Base-by-base conservation (phyloP, 2,888 invertebrate genomes). In the Campoplex nolae region DNA sequence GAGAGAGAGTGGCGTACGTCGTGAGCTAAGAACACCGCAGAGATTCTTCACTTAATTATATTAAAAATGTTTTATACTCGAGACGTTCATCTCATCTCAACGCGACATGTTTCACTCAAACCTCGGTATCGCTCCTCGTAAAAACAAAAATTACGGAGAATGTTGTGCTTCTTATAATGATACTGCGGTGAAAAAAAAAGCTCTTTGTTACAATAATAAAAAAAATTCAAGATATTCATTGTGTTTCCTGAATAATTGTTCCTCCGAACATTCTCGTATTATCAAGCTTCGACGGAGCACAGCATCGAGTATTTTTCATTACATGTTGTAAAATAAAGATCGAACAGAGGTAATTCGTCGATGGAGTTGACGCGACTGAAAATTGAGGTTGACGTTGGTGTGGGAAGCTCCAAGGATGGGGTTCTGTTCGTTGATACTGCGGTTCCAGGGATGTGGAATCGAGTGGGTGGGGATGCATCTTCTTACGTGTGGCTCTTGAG, bases 41-140 rank as follows among this genome's bases (percentile, higher is more conserved):
- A 93, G 93, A 94, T 94, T 94, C 91, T 81, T 92, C 92, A 92
- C 93, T 94, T 94, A 94, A 94, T 94, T 94, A 93, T 93, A 94
- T 94, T 94, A 94, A 94, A 94, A 94, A 94, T 93, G 89, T 91
- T 93, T 91, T 91, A 92, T 91, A 89, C 90, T 73, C 76, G 86
- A 82, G 84, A 83, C 83, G 80, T 79, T 83, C 82, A 62, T 70
- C 68, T 68, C 70, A 23, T 75, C 68, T 75, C 68, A 67, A 58
- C 58, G 58, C 65, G 76, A 70, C 58, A 48, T 58, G 68, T 38
- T 83, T 77, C 28, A 48, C 28, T n/a, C 45, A 13, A 62, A 23
- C 48, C 62, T 38, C 35, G n/a, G 23, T 48, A 42, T 54, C n/a
- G 11, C 54, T 77, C 16, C 65, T 45, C 38, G 23, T 38, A 35